These are phyloP conservation scores for Heliconius hewitsoni DNA, from an alignment of 1,140 invertebrate genomes.

Conservation along the genomic window DNA sequence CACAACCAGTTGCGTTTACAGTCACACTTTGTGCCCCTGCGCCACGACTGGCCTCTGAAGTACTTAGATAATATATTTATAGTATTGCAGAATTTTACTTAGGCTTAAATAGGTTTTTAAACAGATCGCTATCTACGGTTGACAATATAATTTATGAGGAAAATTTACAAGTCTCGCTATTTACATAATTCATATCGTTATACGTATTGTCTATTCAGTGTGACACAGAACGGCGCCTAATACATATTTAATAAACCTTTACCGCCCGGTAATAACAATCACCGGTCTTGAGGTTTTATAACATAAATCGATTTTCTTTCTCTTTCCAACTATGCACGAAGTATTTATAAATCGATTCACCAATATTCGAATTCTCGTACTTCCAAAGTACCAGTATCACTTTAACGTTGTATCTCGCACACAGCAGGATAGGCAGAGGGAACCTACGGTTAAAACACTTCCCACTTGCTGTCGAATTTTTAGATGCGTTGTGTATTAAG, in stretches of 20 bases:
- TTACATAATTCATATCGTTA: constrained; percentile 54
- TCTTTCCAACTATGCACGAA: background rate
- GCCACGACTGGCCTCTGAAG: no score
- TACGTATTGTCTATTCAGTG: constrained; percentile 45
- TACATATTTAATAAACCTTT: constrained; percentile 69
- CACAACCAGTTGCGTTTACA: no score
- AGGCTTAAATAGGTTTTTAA: background rate
- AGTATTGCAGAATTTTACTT: no score
- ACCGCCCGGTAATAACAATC: constrained; percentile 59
- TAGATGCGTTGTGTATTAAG: no score
- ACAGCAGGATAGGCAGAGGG: no score
- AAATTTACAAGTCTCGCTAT: constrained; percentile 44
- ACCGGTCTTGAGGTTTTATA: constrained; percentile 45
- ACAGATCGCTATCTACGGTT: background rate
- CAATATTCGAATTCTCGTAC: background rate
- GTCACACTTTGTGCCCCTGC: no score
- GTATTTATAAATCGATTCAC: background rate
- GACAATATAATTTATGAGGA: constrained; percentile 13
- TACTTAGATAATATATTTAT: no score
- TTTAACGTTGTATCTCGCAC: no score
- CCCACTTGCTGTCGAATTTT: no score
- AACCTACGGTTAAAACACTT: no score
- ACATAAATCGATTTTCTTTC: constrained; percentile 51
- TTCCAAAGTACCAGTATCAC: background rate
- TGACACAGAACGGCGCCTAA: constrained; percentile 51